These are phyloP conservation scores for Mareca penelope DNA, from an alignment of 2,797 vertebrate species.

Conservation along the genomic window DNA sequence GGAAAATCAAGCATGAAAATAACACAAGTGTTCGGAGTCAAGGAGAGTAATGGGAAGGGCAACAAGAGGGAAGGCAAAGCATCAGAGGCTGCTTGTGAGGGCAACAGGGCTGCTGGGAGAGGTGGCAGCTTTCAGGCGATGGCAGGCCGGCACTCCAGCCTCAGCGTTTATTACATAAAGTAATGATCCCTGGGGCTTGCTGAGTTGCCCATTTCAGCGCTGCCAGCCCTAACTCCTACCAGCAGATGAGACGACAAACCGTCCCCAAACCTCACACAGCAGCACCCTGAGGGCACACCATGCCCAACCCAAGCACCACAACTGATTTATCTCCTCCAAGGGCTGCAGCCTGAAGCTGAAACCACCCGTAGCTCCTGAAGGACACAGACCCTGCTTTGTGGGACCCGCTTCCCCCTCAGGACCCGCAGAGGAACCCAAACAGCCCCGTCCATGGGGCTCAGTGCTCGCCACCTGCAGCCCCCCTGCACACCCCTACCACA, in stretches of 20 bases:
- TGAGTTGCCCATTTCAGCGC: not conserved
- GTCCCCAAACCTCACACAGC: not conserved
- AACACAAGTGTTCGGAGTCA: not conserved
- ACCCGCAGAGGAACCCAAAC: fast-evolving
- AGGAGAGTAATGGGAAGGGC: not conserved
- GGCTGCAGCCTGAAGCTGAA: not conserved
- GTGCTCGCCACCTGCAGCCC: not conserved
- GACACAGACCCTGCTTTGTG: not conserved
- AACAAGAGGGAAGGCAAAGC: not conserved
- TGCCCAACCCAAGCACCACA: not conserved
- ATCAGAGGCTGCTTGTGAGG: not conserved
- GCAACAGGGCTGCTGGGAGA: not conserved
- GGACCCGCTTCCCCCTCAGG: not conserved
- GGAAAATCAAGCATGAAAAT: not conserved
- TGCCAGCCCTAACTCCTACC: not conserved
- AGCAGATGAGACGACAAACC: not conserved
- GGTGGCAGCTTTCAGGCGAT: not conserved
- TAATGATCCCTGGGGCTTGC: not conserved
- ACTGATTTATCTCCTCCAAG: not conserved
- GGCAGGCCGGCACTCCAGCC: not conserved
- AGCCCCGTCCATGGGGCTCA: not conserved
- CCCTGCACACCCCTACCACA: too few relatives aligned
- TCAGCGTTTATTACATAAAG: not conserved
- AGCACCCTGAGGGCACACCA: not conserved
- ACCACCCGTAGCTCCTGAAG: not conserved